These are phyloP conservation scores for Enteromius afrohamiltoni DNA, from an alignment of 2,797 vertebrate genomes.

Conservation along the genomic window DNA sequence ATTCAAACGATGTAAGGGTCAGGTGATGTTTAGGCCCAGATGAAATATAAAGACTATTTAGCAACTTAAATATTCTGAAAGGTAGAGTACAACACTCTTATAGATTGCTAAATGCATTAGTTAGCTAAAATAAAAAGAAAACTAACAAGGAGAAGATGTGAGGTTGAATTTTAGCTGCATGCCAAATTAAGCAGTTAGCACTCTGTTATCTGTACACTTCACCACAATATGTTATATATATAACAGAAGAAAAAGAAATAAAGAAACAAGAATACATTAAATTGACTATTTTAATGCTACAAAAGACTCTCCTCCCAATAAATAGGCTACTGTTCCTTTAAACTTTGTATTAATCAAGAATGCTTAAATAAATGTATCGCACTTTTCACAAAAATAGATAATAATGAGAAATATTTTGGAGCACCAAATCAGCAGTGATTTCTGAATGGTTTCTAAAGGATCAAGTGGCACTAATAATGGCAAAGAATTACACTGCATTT, in stretches of 20 bases:
- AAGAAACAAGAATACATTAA: no score
- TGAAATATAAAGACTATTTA: background rate
- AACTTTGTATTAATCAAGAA: background rate
- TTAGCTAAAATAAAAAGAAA: background rate
- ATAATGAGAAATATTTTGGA: background rate
- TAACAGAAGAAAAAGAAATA: no score
- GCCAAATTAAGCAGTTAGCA: background rate
- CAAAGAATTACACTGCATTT: background rate
- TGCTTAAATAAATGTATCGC: background rate
- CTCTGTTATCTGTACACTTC: no score
- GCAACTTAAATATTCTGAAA: constrained; percentile 1
- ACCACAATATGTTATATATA: no score
- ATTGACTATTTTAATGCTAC: background rate
- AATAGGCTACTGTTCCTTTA: background rate
- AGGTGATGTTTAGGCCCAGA: constrained; percentile 2
- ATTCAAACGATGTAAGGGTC: constrained; percentile 23
- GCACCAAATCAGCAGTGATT: background rate
- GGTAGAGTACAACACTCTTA: background rate
- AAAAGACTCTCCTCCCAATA: background rate
- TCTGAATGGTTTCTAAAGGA: background rate
- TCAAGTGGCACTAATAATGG: background rate
- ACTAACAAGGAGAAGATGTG: background rate
- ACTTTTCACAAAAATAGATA: background rate
- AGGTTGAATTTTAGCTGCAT: background rate
- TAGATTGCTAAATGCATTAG: background rate